These are phyloP conservation scores for Ormia ochracea DNA, from an alignment of 2,888 invertebrate species.

Conservation along the genomic window DNA sequence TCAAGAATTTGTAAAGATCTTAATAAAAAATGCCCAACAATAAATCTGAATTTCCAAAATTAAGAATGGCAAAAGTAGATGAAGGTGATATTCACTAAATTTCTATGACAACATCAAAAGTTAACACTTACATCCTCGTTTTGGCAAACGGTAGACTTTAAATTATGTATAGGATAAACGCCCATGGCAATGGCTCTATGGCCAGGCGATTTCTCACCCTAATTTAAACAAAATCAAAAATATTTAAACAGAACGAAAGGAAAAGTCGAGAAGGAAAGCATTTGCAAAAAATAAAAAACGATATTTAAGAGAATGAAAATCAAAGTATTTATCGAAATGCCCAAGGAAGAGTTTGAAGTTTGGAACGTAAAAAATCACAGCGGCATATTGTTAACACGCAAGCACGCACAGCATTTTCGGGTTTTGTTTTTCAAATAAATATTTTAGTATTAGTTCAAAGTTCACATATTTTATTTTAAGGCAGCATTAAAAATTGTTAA, in stretches of 20 bases:
- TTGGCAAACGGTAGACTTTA: slow-evolving; percentile 91
- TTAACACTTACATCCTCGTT: slow-evolving; percentile 90
- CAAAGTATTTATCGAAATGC: not conserved
- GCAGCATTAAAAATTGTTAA: slow-evolving; percentile 35
- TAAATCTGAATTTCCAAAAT: slow-evolving; percentile 6
- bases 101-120: slow-evolving; percentile 48
- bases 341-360: slow-evolving; percentile 8
- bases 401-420: slow-evolving; percentile 19
- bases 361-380: slow-evolving; percentile 4
- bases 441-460: slow-evolving; percentile 2
- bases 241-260: not conserved
- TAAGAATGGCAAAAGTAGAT: slow-evolving; percentile 5
- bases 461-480: slow-evolving; percentile 1
- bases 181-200: slow-evolving; percentile 94
- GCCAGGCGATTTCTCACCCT: slow-evolving; percentile 95
- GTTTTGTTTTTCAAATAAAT: not conserved
- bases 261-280: slow-evolving; percentile 22
- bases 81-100: slow-evolving; percentile 5
- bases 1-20: not conserved
- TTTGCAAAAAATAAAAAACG: slow-evolving; percentile 60
- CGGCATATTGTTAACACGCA: slow-evolving; percentile 9
- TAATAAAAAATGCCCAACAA: not conserved
- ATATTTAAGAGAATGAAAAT: slow-evolving; percentile 6
- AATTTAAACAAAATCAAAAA: slow-evolving; percentile 37
- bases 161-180: slow-evolving; percentile 91